A percentile compares a stretch with the other conserved stretches of the same genome.
phyloP scores from a whole-genome alignment of 2,797 vertebrate genomes.

The Tragelaphus oryx region DNA sequence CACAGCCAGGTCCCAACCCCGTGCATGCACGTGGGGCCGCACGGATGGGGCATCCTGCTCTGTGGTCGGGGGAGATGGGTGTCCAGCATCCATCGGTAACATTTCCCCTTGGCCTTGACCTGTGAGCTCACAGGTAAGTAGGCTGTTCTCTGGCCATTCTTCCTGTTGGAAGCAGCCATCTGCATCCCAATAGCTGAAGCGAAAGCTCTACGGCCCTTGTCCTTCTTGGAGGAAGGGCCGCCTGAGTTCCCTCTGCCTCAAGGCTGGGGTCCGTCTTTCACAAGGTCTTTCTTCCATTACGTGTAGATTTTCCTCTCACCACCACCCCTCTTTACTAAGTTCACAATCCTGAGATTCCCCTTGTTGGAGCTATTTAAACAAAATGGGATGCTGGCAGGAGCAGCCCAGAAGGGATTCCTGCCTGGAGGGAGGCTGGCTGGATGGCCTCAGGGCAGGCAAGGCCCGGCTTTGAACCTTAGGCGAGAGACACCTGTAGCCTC shows the following conservation, averaged over 20 bases:
- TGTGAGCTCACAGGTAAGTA: background rate
- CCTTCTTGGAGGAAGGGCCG: background rate
- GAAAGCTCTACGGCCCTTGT: background rate
- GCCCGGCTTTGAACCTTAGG: background rate
- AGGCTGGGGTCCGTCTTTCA: background rate
- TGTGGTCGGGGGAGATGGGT: background rate
- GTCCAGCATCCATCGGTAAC: background rate
- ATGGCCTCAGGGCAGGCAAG: background rate
- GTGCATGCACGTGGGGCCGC: rapidly evolving
- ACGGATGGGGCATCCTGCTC: background rate
- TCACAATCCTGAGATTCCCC: slow-evolving; percentile 13
- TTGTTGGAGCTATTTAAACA: slow-evolving; percentile 9
- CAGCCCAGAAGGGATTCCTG: background rate
- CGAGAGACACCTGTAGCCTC: background rate
- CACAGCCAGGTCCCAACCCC: background rate
- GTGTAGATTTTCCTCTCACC: background rate
- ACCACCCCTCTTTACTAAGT: background rate
- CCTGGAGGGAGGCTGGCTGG: background rate
- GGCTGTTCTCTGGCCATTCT: background rate
- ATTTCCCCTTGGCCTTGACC: background rate
- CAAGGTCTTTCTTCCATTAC: background rate
- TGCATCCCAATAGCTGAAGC: background rate
- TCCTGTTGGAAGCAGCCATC: background rate
- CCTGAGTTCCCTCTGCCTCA: background rate
- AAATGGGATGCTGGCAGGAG: background rate